phyloP scores from a whole-genome alignment of 1,140 invertebrate genomes.

The Thaumatotibia leucotreta region DNA sequence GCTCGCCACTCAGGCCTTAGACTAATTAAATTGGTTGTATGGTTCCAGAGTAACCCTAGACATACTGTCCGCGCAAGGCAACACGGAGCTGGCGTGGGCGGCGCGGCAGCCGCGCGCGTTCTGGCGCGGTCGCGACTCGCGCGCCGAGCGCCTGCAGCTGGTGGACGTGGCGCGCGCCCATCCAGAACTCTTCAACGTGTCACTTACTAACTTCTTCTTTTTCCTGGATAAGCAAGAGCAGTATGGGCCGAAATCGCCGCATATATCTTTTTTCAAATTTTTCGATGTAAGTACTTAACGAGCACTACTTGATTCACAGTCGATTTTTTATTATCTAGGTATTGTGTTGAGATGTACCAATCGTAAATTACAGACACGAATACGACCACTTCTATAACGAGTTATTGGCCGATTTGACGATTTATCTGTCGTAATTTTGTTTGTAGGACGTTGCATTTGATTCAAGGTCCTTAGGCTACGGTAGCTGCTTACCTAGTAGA shows the following conservation, averaged over 20 bases:
- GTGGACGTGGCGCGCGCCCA: constrained; percentile 87
- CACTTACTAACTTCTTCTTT: constrained; percentile 98
- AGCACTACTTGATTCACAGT: too few species aligned
- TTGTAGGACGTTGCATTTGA: too few species aligned
- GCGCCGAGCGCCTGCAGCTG: constrained; percentile 88
- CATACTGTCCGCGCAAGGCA: constrained; percentile 92
- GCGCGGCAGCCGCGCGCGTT: constrained; percentile 87
- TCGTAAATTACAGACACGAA: too few species aligned
- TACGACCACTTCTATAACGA: too few species aligned
- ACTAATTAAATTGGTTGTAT: too few species aligned
- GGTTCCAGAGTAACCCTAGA: constrained; percentile 90
- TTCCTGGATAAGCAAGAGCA: constrained; percentile 89
- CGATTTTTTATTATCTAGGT: too few species aligned
- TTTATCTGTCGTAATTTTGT: too few species aligned
- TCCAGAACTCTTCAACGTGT: constrained; percentile 92
- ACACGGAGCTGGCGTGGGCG: constrained; percentile 84
- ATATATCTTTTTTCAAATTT: constrained; percentile 96
- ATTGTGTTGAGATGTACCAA: too few species aligned
- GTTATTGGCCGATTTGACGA: too few species aligned
- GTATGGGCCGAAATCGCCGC: constrained; percentile 90
- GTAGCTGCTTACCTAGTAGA: too few species aligned
- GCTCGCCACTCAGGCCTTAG: too few species aligned
- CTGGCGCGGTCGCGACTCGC: constrained; percentile 95
- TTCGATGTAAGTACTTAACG: constrained; percentile 93
- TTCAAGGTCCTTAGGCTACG: too few species aligned